Evolutionary conservation across 2,113 vertebrate species (phyloP).

Genomic region (Sylvia atricapilla): DNA sequence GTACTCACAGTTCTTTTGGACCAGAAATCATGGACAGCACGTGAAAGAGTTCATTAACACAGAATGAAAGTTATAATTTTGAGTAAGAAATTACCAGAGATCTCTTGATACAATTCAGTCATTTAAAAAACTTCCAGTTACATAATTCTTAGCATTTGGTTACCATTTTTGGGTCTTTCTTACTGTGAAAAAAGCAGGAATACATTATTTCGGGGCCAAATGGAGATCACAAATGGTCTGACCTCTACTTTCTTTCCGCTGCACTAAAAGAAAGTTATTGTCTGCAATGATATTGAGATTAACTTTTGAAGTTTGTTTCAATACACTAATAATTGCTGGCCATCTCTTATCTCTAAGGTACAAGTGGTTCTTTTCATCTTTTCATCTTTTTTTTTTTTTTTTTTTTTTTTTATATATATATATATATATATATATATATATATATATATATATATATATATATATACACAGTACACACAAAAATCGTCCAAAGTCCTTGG

Average conservation of each 20-base stretch:
- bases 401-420: too few species aligned
- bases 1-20: neutral
- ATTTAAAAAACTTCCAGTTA: neutral
- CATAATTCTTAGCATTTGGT: neutral
- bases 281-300: neutral
- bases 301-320: neutral
- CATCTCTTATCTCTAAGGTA: neutral
- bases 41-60: neutral
- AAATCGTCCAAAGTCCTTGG: neutral
- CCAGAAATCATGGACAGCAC: neutral
- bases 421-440: too few species aligned
- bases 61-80: neutral
- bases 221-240: neutral
- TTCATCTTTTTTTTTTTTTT: neutral
- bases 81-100: neutral
- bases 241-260: neutral
- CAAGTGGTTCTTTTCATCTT: neutral
- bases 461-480: neutral
- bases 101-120: neutral
- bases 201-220: neutral
- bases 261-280: neutral
- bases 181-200: neutral
- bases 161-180: neutral
- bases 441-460: too few species aligned
- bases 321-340: neutral